Base-by-base conservation (phyloP, 2,888 invertebrate species). In the Cinara cedri region DNA sequence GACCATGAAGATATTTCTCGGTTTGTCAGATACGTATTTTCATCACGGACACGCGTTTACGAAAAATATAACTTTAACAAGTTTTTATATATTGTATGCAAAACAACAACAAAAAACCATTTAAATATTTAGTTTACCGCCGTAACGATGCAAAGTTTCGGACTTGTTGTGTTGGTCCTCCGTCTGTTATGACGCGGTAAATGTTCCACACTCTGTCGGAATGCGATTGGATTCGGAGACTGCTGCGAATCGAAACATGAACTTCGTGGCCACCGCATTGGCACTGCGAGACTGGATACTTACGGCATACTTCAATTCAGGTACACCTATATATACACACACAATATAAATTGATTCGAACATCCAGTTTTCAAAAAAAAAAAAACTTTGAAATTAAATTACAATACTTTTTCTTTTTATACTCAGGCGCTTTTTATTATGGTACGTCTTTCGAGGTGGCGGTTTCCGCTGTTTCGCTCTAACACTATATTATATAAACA, bases 271-370 rank as follows among this genome's bases (percentile, higher is more conserved):
- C 76, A 78, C 63, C 68, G 76, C 76, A 16, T 78, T 78, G 49
- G 76, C 76, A 26, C 57, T 78, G 68, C 76, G 76, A 57, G 76
- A 78, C 49, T 78, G 76, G 76, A 68, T 78, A 55, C 76, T 78
- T n/a, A 78, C 76, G 60, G 57, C 76, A 3, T 78, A 78, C 76
- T 55, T 76, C 75, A 76, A 76, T 14, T 68, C 76, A 78, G 76
- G 76, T 78, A 78, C 34, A 62, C 19, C 9, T 1, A 19, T 21
- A 11, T n/a, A 55, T n/a, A n/a, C n/a, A n/a, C n/a, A n/a, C n/a
- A n/a, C n/a, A n/a, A n/a, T 10, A 21, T 10, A 21, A 21, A 10
- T 19, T 34, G 26, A 46, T 11, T 74, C 19, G 62, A 60, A 46
- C 72, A 60, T 46, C 46, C 57, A 24, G 21, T 19, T 54, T 63